Evolutionary conservation across 2,797 vertebrate species (phyloP), one percentile per base, ranked within the genome.

Genomic region (Streptopelia turtur): DNA sequence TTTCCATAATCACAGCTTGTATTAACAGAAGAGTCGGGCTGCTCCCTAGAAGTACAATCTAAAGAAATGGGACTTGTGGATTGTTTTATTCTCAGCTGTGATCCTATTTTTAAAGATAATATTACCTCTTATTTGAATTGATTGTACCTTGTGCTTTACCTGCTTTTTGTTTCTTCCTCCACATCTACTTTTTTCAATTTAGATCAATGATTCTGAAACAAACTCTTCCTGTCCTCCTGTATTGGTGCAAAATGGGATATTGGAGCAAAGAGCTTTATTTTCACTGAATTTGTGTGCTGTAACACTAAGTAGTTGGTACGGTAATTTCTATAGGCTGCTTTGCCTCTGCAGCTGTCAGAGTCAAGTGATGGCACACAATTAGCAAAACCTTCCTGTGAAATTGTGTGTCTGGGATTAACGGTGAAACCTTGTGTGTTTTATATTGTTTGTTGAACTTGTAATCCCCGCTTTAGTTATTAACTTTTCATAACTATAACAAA

Each of bases 131-230:
- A 50, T 88, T 83, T 68, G 33, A 60, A 7, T 61, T 41, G 33
- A 16, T 64, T 59, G 18, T 31, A 30, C 49, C 21, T 89, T 68
- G 9, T 37, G 3, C 15, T 30, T 85, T 4, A 31, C 4, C 21
- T 75, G 3, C 24, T 59, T 66, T 64, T 76, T 41, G 8, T 64
- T 76, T 82, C 31, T 80, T 70, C 71, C 53, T 18, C 0, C n/a
- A 0, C 1, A 1, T n/a, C 6, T 71, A 3, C 13, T 66, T 61
- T 35, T 55, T 39, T 28, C 21, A 50, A 0, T 25, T 65, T 8
- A 37, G 30, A 23, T 20, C 5, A 23, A 1, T 63, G 52, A n/a
- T 88, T 76, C 53, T 55, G 27, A 87, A 59, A 28, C 4, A 23
- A 41, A 9, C 13, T 65, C n/a, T 57, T 72, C 7, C 25, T 45